Base-by-base conservation (phyloP, 1,140 invertebrate genomes). In the Diprion similis region DNA sequence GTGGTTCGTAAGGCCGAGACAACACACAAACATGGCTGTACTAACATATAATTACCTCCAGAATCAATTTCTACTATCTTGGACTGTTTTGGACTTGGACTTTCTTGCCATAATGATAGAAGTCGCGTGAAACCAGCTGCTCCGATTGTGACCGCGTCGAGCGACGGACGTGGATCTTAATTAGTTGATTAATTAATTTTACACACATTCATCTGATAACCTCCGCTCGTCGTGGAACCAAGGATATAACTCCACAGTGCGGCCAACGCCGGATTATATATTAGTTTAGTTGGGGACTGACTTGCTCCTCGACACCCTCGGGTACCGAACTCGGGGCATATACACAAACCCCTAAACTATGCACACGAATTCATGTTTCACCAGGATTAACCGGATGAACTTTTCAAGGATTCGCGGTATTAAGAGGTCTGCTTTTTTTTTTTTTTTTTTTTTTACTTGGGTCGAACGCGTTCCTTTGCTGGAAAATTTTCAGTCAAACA, bases 101-200 rank as follows among this genome's bases (percentile, higher is more conserved):
- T 17, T 64, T 64, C 59, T 64, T 64, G 59, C 59, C 8, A 1
- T 64, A 18, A 18, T 15, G 4, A 64, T 15, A 7, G 17, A 64
- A 15, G 59, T 15, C 13, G 59, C 59, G 59, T 37, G 24, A 37
- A 37, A 37, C 24, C 24, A 37, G 24, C 24, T 37, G 24, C 24
- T 37, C 6, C 24, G 24, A 37, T 37, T 37, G 24, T 37, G 24
- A 37, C 24, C 9, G 11, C 11, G 11, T 15, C 37, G 66, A 18
- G 66, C 66, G 18, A 11, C 37, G 13, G 66, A 15, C 66, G 11
- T 18, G 76, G 80, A 79, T 80, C 80, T 82, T 80, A 82, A 83
- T 85, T 86, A 81, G 81, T 82, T 79, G 81, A 79, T 77, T 80
- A 85, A 85, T 84, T 84, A 86, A 85, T 84, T 83, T 81, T 71